phyloP scores from a whole-genome alignment of 2,113 vertebrate species.

The Ondatra zibethicus region DNA sequence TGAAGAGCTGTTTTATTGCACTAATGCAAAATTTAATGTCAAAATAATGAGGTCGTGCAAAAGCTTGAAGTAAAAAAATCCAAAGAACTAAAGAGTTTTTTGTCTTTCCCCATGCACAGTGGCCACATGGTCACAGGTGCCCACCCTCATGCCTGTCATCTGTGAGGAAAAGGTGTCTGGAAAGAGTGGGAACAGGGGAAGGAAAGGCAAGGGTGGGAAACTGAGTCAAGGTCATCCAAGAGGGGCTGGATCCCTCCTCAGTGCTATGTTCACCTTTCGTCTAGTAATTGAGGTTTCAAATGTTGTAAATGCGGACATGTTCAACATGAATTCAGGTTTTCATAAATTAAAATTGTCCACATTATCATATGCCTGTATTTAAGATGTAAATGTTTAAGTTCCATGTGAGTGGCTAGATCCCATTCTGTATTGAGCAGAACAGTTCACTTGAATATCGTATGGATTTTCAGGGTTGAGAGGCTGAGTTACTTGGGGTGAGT shows the following conservation, averaged over 20 bases:
- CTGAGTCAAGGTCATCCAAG: not conserved
- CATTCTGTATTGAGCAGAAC: not conserved
- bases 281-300: not conserved
- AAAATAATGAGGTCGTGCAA: constrained; percentile 37
- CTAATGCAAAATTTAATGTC: constrained; percentile 40
- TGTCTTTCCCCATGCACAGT: not conserved
- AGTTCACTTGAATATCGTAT: not conserved
- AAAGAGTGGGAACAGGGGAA: not conserved
- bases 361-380: not conserved
- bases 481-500: not conserved
- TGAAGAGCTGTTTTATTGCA: constrained; percentile 41
- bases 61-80: constrained; percentile 13
- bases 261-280: not conserved
- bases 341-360: constrained; percentile 17
- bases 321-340: constrained; percentile 14
- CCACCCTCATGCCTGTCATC: not conserved
- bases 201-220: not conserved
- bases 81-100: not conserved
- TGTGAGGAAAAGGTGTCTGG: not conserved
- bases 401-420: not conserved
- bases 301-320: not conserved
- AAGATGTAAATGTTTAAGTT: not conserved
- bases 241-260: not conserved
- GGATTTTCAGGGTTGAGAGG: not conserved
- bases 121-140: not conserved